Conservation (phyloP, 2,888 invertebrate species). For the Erebia aethiops region DNA sequence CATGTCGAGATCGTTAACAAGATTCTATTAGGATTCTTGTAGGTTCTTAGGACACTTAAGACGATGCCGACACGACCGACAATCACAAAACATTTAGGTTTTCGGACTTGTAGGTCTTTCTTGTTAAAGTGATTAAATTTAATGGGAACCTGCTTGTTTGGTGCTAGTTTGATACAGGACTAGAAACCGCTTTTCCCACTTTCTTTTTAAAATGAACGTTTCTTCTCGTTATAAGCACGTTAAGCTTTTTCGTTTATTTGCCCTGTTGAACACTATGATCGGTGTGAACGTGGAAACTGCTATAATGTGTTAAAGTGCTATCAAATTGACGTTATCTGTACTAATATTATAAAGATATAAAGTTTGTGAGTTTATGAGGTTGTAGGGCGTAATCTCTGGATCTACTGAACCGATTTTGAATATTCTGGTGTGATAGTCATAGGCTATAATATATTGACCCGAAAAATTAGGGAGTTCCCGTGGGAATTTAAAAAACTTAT, state of each 20-base stretch:
- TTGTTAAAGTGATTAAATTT: constrained; percentile 28
- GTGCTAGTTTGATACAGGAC: constrained; percentile 3
- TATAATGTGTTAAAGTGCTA: too few species aligned
- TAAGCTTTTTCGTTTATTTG: neutral
- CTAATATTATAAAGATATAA: too few species aligned
- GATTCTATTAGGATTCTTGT: constrained; percentile 26
- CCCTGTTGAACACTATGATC: neutral
- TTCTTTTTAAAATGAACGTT: constrained; percentile 3
- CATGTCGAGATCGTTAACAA: constrained; percentile 22
- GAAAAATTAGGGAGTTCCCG: too few species aligned
- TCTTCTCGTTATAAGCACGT: neutral
- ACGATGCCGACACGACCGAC: constrained; percentile 17
- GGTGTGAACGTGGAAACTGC: too few species aligned
- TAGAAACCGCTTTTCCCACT: constrained; percentile 7
- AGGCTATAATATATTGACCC: too few species aligned
- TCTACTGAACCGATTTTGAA: too few species aligned
- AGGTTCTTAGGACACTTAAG: constrained; percentile 17
- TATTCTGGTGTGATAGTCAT: too few species aligned
- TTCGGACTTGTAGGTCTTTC: constrained; percentile 33
- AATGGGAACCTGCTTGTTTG: constrained; percentile 25
- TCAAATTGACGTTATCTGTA: too few species aligned
- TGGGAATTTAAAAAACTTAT: too few species aligned
- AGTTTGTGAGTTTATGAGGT: too few species aligned
- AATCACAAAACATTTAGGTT: constrained; percentile 32
- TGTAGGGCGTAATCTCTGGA: too few species aligned